These are phyloP conservation scores for Aptenodytes patagonicus DNA, from an alignment of 2,113 vertebrate genomes.

Conservation along the genomic window DNA sequence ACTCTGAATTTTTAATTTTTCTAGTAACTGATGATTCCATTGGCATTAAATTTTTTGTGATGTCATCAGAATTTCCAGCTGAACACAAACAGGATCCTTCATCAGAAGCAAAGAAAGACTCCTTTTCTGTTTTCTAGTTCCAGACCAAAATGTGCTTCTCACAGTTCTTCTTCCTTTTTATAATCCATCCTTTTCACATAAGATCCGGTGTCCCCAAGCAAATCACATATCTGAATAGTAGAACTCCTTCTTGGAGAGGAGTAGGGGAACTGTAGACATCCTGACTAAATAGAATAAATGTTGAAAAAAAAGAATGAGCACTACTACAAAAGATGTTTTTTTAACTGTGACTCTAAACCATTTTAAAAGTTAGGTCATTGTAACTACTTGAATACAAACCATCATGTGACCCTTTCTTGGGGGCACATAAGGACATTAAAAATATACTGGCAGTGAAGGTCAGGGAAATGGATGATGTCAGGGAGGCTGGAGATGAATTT, in stretches of 20 bases:
- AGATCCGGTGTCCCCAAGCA: not conserved
- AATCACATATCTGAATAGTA: not conserved
- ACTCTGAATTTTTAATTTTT: not conserved
- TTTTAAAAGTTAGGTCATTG: not conserved
- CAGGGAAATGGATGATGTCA: not conserved
- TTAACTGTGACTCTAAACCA: not conserved
- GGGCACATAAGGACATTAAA: not conserved
- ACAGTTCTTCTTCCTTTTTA: not conserved
- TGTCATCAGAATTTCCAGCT: not conserved
- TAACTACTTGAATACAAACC: not conserved
- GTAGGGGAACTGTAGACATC: not conserved
- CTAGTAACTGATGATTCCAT: not conserved
- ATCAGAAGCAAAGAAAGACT: not conserved
- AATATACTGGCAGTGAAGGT: not conserved
- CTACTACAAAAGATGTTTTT: not conserved
- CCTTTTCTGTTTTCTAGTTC: not conserved
- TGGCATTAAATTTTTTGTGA: not conserved
- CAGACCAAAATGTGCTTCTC: not conserved
- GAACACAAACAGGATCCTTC: not conserved
- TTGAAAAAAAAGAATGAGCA: not conserved
- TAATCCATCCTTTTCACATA: not conserved
- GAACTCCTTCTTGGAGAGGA: not conserved
- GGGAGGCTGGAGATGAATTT: not conserved
- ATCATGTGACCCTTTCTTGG: not conserved
- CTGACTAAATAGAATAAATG: not conserved